phyloP scores from a whole-genome alignment of 2,888 invertebrate species.

The Heliconius ethilla region DNA sequence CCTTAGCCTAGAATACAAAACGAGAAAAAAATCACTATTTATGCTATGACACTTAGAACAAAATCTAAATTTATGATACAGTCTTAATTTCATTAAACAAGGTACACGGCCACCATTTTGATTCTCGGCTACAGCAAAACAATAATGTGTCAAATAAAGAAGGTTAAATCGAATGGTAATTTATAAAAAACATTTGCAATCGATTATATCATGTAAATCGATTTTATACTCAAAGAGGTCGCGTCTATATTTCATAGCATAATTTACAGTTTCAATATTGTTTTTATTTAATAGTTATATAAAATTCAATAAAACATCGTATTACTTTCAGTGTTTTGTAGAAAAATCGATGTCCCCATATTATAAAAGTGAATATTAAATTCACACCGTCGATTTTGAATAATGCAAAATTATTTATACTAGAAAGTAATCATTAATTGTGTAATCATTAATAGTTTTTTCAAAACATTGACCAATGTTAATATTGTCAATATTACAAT shows the following conservation, averaged over 20 bases:
- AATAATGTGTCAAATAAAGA: neutral
- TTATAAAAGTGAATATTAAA: too few species aligned
- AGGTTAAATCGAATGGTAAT: neutral
- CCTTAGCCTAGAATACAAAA: conserved; percentile 16
- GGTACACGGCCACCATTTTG: conserved; percentile 21
- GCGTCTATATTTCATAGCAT: neutral
- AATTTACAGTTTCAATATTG: neutral
- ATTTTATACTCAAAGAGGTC: neutral
- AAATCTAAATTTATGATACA: conserved; percentile 56
- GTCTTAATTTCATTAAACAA: conserved; percentile 65
- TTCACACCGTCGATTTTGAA: too few species aligned
- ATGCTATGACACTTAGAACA: conserved; percentile 21
- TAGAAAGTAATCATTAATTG: too few species aligned
- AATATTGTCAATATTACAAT: neutral
- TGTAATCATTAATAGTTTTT: too few species aligned
- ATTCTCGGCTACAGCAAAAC: neutral
- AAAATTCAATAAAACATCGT: neutral
- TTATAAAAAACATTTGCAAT: neutral
- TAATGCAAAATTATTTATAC: too few species aligned
- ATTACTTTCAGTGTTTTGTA: neutral
- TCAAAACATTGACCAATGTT: neutral
- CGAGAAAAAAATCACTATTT: conserved; percentile 20
- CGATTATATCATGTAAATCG: neutral
- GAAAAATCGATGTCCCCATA: neutral
- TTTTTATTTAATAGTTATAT: neutral